Base-by-base conservation (phyloP, 2,888 invertebrate species). In the Melieria crassipennis region DNA sequence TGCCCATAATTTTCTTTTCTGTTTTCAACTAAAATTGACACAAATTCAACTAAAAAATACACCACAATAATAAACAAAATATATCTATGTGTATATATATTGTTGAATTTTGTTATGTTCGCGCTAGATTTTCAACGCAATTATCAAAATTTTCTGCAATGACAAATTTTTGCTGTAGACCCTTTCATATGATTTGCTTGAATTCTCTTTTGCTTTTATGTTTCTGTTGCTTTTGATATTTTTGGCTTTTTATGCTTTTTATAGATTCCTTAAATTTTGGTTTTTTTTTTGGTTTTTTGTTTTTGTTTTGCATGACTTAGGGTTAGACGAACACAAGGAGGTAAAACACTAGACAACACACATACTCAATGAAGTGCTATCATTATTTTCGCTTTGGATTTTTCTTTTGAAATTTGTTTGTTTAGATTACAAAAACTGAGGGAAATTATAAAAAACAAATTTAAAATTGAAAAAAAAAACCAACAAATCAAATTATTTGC, bases 311-410 rank as follows among this genome's bases (percentile, higher is more conserved):
- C 76, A 74, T 73, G 76, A 76, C 78, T 74, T 88, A 83, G 89
- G 91, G 91, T 91, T 88, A 92, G 92, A 93, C 92, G 93, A 92
- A 94, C 94, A 94, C 93, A 93, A 92, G 90, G 93, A 92, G 92
- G 91, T 89, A 91, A 89, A 91, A 92, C 92, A 92, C 92, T 92
- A 93, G 93, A 94, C 93, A 93, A 93, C 92, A 94, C 94, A 94
- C 94, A 94, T 85, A 85, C 86, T 87, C 86, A 85, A 87, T 86
- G 86, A 85, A 85, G 86, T 86, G 84, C 86, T 86, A 86, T 86
- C 87, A 86, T 86, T 85, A 84, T 83, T 79, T 81, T 83, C 82
- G 84, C 83, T 85, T 80, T 82, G 81, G 83, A 81, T 82, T 79
- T 76, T 75, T 77, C 69, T 66, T 73, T 71, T 71, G 13, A 71